These are phyloP conservation scores for Drosophila dunni DNA, from an alignment of 1,140 invertebrate species.

Conservation along the genomic window DNA sequence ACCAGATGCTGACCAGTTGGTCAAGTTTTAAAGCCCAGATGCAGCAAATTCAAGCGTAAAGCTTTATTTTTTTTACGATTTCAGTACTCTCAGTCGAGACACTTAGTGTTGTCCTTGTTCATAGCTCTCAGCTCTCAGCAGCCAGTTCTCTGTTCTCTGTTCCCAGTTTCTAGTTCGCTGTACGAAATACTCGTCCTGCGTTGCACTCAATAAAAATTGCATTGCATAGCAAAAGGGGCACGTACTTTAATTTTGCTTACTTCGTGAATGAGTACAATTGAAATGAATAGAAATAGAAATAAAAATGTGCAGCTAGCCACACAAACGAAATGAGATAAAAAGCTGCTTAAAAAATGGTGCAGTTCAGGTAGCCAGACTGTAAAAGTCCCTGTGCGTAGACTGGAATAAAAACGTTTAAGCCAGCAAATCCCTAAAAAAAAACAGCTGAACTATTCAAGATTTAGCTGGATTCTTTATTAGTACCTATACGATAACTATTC, in stretches of 20 bases:
- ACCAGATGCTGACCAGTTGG: conserved; percentile 23
- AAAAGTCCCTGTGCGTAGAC: too few species aligned
- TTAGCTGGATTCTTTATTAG: too few species aligned
- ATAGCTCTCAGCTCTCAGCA: neutral
- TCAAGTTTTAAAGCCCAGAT: conserved; percentile 30
- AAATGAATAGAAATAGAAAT: conserved; percentile 61
- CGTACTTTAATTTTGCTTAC: conserved; percentile 79
- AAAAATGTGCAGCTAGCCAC: conserved; percentile 55
- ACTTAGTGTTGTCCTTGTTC: too few species aligned
- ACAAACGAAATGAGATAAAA: conserved; percentile 23
- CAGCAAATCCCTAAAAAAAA: too few species aligned
- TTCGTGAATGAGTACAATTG: conserved; percentile 77
- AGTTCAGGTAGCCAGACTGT: neutral
- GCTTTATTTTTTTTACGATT: conserved; percentile 15
- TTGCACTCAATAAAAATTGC: conserved; percentile 74
- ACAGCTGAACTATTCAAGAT: too few species aligned
- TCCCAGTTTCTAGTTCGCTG: neutral
- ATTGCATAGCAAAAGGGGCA: conserved; percentile 68
- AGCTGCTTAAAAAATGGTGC: neutral
- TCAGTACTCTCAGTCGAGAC: neutral
- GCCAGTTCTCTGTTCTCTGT: neutral
- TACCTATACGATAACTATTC: too few species aligned
- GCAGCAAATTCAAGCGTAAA: conserved; percentile 6
- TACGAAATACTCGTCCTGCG: conserved; percentile 3
- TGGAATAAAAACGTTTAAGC: too few species aligned